Conservation (phyloP, 2,888 invertebrate genomes). For the Furcula furcula region DNA sequence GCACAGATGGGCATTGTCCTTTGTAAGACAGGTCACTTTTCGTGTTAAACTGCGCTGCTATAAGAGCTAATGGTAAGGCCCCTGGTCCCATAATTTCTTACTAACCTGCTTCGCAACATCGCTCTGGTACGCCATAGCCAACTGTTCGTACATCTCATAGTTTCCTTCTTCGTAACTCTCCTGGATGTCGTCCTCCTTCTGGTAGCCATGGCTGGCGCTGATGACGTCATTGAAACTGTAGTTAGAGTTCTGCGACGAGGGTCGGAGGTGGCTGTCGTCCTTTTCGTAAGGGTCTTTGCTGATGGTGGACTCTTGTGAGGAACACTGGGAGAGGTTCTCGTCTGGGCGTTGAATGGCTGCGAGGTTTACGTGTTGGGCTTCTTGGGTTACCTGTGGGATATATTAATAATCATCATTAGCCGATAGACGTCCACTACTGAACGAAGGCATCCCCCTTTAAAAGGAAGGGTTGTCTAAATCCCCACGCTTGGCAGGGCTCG, state of each 20-base stretch:
- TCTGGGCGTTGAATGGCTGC: constrained; percentile 32
- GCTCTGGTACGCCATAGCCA: constrained; percentile 75
- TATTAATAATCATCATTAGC: too few relatives aligned
- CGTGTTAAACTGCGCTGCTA: too few relatives aligned
- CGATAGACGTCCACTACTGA: too few relatives aligned
- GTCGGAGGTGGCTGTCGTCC: constrained; percentile 64
- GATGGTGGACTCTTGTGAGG: constrained; percentile 57
- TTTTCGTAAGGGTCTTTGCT: constrained; percentile 59
- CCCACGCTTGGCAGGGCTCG: too few relatives aligned
- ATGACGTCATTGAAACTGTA: constrained; percentile 69
- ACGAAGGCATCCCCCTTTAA: too few relatives aligned
- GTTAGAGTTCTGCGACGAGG: constrained; percentile 66
- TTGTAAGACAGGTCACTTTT: too few relatives aligned
- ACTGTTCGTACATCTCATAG: constrained; percentile 70
- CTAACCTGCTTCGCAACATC: constrained; percentile 66
- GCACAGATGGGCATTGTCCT: too few relatives aligned
- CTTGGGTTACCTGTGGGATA: constrained; percentile 13
- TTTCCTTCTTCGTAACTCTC: constrained; percentile 51
- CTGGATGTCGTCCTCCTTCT: constrained; percentile 48
- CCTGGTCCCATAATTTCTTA: too few relatives aligned
- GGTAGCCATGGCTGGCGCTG: constrained; percentile 46
- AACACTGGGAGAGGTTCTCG: constrained; percentile 51
- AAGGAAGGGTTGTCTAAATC: too few relatives aligned
- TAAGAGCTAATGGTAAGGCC: too few relatives aligned
- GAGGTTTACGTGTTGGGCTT: constrained; percentile 17